phyloP scores from a whole-genome alignment of 2,113 vertebrate genomes.

The Rhinichthys klamathensis region DNA sequence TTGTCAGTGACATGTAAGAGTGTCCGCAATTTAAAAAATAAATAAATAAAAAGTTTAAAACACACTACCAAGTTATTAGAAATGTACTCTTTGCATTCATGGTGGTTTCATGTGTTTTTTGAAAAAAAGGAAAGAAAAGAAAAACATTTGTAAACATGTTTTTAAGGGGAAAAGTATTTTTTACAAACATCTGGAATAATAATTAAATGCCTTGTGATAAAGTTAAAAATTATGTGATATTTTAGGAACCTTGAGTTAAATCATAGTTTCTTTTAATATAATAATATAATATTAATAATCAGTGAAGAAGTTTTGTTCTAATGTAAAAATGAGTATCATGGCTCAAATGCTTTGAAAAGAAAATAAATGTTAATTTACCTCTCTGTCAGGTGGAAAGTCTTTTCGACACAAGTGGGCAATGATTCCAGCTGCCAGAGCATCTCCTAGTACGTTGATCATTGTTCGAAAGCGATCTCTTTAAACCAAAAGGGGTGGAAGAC shows the following conservation, averaged over 20 bases:
- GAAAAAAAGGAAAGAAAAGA: too few species aligned
- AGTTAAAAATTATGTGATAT: too few species aligned
- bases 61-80: too few species aligned
- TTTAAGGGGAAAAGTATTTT: not conserved
- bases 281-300: too few species aligned
- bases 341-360: not conserved
- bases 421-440: constrained; percentile 86
- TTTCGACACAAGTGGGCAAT: constrained; percentile 81
- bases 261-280: too few species aligned
- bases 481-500: not conserved
- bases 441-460: constrained; percentile 85
- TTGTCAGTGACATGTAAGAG: not conserved
- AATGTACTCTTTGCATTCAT: too few species aligned
- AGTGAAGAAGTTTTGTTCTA: too few species aligned
- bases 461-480: constrained; percentile 83
- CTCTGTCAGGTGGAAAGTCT: constrained; percentile 77
- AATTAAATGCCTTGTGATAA: too few species aligned
- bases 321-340: not conserved
- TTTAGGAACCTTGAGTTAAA: too few species aligned
- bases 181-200: too few species aligned
- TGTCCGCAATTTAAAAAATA: not conserved
- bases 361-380: constrained; percentile 56
- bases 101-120: too few species aligned
- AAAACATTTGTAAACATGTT: too few species aligned
- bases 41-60: not conserved